A percentile compares a stretch with the other conserved stretches of the same genome.
Conservation (phyloP, 2,113 vertebrate species). For the Anseranas semipalmata region DNA sequence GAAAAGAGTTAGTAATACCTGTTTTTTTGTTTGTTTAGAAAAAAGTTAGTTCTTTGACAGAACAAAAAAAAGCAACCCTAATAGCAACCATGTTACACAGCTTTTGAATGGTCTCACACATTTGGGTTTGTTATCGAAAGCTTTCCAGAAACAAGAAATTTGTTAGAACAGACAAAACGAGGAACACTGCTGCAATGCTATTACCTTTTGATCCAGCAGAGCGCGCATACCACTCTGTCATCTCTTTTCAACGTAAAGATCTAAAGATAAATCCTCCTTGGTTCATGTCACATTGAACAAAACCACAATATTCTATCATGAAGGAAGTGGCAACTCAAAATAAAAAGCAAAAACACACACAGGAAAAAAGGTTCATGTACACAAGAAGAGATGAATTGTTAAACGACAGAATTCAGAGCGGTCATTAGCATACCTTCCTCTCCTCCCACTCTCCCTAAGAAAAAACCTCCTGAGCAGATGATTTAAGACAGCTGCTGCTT, state of each 20-base stretch:
- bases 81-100: neutral
- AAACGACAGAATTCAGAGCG: neutral
- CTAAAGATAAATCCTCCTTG: neutral
- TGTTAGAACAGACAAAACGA: neutral
- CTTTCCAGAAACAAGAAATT: neutral
- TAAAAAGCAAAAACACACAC: neutral
- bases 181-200: neutral
- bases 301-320: neutral
- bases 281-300: neutral
- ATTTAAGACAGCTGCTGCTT: slow-evolving; percentile 40
- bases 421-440: neutral
- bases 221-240: neutral
- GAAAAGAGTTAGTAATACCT: neutral
- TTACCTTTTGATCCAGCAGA: neutral
- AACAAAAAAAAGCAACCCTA: neutral
- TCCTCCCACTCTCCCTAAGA: neutral
- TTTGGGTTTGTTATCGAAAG: neutral
- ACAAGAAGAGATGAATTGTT: neutral
- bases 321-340: neutral
- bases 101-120: neutral
- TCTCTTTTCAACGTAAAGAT: neutral
- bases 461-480: slow-evolving; percentile 10
- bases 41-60: neutral
- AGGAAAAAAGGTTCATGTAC: neutral
- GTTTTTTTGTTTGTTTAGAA: neutral